phyloP scores from a whole-genome alignment of 2,888 invertebrate genomes.

The Anthophora plumipes region DNA sequence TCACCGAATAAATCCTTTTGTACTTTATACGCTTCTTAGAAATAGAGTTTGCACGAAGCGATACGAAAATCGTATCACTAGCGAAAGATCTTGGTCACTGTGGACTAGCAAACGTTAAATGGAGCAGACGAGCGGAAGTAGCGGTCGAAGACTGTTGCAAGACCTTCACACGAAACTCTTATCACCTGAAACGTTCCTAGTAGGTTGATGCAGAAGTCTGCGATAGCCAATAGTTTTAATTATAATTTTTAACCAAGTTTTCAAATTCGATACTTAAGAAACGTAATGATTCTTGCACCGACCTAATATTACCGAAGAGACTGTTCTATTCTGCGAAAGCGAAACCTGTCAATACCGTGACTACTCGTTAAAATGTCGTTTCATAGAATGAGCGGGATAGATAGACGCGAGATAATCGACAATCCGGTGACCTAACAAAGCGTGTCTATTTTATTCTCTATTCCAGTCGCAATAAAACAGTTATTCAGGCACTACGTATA shows the following conservation, averaged over 20 bases:
- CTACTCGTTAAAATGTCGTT: not conserved
- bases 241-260: no score
- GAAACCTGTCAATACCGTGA: not conserved
- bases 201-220: no score
- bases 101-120: conserved; percentile 34
- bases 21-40: not conserved
- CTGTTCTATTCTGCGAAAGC: not conserved
- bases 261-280: no score
- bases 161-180: conserved; percentile 50
- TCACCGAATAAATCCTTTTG: not conserved
- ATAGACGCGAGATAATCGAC: not conserved
- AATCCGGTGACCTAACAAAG: not conserved
- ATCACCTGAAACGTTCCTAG: no score
- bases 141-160: conserved; percentile 46
- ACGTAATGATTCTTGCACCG: no score
- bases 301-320: not conserved
- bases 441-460: not conserved
- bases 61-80: conserved; percentile 55
- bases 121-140: conserved; percentile 65
- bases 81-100: conserved; percentile 54
- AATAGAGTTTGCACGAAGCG: not conserved
- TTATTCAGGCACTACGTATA: not conserved
- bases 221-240: no score
- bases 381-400: not conserved
- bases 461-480: not conserved